These are phyloP conservation scores for Acrossocheilus wenchowensis DNA, from an alignment of 2,797 vertebrate species.

Conservation along the genomic window DNA sequence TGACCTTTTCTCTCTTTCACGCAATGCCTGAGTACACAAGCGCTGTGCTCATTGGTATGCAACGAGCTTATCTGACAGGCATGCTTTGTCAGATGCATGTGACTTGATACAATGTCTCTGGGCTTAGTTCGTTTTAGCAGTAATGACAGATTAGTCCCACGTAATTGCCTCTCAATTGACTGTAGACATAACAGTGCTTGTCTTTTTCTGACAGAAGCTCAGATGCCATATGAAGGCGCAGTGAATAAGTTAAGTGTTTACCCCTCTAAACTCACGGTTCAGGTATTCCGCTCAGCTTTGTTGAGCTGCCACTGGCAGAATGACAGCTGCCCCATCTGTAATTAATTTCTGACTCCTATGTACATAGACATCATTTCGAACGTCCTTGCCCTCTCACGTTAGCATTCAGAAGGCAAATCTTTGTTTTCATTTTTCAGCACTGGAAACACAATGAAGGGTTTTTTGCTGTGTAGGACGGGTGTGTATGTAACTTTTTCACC, in stretches of 20 bases:
- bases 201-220: conserved; percentile 72
- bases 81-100: conserved; percentile 65
- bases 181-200: conserved; percentile 65
- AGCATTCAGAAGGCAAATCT: conserved; percentile 80
- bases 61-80: conserved; percentile 61
- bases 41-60: conserved; percentile 44
- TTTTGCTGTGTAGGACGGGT: conserved; percentile 73
- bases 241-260: conserved; percentile 73
- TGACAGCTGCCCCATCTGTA: conserved; percentile 72
- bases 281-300: conserved; percentile 70
- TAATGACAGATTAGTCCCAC: conserved; percentile 68
- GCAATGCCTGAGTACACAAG: conserved; percentile 42
- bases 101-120: conserved; percentile 64
- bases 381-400: conserved; percentile 72
- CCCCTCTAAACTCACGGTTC: conserved; percentile 69
- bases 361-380: conserved; percentile 75
- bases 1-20: conserved; percentile 47
- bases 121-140: conserved; percentile 68
- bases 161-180: conserved; percentile 64
- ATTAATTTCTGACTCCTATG: conserved; percentile 79
- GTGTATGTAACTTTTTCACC: conserved; percentile 78
- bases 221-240: conserved; percentile 69
- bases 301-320: conserved; percentile 67
- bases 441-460: conserved; percentile 60
- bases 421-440: conserved; percentile 57